A percentile compares a stretch with the other conserved stretches of the same genome.
These are phyloP conservation scores for Oncopodura yosiiana DNA, from an alignment of 1,140 invertebrate genomes.

Conservation along the genomic window DNA sequence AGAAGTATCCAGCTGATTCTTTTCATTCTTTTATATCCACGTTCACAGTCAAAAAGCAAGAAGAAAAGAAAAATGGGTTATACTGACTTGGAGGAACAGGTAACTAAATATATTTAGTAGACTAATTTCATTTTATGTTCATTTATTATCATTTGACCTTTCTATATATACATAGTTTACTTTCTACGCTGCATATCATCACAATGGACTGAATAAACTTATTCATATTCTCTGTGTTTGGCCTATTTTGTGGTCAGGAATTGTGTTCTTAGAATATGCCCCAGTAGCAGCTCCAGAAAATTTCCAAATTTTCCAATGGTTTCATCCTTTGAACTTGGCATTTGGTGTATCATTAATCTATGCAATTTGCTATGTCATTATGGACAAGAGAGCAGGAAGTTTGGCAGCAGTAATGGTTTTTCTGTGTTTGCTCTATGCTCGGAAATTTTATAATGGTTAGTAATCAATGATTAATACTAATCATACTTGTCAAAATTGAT, in stretches of 20 bases:
- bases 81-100: conserved; percentile 25
- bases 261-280: conserved; percentile 31
- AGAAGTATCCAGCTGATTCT: too few relatives aligned
- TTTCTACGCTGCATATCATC: conserved; percentile 36
- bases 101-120: not conserved
- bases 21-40: too few relatives aligned
- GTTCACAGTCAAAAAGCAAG: too few relatives aligned
- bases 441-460: conserved; percentile 30
- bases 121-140: not conserved
- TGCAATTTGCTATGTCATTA: conserved; percentile 21
- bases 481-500: too few relatives aligned
- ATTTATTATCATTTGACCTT: not conserved
- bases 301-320: not conserved
- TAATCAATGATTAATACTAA: too few relatives aligned
- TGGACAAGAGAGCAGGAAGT: conserved; percentile 31
- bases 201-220: conserved; percentile 28
- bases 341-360: conserved; percentile 27
- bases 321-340: conserved; percentile 31
- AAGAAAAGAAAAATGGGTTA: too few relatives aligned
- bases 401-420: conserved; percentile 28
- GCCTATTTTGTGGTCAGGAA: conserved; percentile 32
- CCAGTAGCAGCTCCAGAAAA: conserved; percentile 8
- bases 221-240: conserved; percentile 36
- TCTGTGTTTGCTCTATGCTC: conserved; percentile 11
- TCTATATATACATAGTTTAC: conserved; percentile 22